Evolutionary conservation across 30 jellyfish, hydroid and myxozoan species (phyloP), one percentile per base, ranked within the genome.

Genomic region (Aurelia sp.): DNA sequence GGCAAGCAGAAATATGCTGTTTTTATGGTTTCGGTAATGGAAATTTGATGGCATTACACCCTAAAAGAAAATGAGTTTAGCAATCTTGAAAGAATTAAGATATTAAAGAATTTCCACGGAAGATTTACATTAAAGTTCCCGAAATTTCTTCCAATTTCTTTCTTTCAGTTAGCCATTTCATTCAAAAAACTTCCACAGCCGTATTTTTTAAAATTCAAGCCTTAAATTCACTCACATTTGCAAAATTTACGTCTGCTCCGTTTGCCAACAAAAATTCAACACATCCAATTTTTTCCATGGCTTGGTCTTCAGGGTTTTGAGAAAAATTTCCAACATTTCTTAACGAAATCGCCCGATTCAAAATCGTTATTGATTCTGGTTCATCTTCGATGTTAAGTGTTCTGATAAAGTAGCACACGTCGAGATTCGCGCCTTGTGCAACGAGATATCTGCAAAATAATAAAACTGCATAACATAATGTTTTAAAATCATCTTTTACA

Each of bases 161-260:
- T n/a, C n/a, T n/a, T n/a, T n/a, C n/a, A n/a, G n/a, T n/a, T 27
- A 27, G 33, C 33, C 33, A 27, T 27, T 27, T 27, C 2, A 27
- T 27, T 27, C 33, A 27, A 27, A 2, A 27, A 27, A 27, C 33
- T 27, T 27, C 33, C 33, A 27, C 33, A 27, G 2, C 33, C 33
- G 33, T 27, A 27, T 2, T 27, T 27, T 27, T 27, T 0, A 27
- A 0, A 27, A 1, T 27, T 2, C 2, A 27, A 27, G 33, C 33
- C 33, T 27, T 27, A 27, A 1, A 27, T 1, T 27, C 33, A 27
- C 97, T 22, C 65, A 88, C 97, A 48, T 71, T 71, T 24, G 76
- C 48, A 44, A 88, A 73, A 58, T 88, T 80, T 51, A 88, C 65
- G 47, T 79, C 90, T 21, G 85, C 88, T 27, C 92, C 88, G 1